phyloP scores from a whole-genome alignment of 1,140 invertebrate species.

The Papilio xuthus region DNA sequence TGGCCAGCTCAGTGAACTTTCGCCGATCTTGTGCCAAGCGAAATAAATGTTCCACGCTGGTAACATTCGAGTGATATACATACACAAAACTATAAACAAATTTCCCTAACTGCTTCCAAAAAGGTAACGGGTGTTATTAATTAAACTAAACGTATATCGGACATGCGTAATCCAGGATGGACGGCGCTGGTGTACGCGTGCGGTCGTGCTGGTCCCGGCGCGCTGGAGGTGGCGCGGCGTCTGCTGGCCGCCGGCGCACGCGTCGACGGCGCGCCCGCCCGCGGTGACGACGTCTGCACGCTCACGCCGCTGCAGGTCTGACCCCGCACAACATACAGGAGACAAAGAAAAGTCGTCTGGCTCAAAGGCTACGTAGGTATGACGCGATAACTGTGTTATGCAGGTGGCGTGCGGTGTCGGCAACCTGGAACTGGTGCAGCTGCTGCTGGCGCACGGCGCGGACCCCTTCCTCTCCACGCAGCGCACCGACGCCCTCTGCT shows the following conservation, averaged over 20 bases:
- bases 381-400: not conserved
- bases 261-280: slow-evolving; percentile 91
- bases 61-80: too few species aligned
- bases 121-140: not conserved
- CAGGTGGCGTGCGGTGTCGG: slow-evolving; percentile 90
- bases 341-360: too few species aligned
- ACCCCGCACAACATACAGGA: too few species aligned
- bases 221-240: slow-evolving; percentile 83
- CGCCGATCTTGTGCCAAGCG: too few species aligned
- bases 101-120: not conserved
- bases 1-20: too few species aligned
- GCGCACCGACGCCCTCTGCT: slow-evolving; percentile 91
- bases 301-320: slow-evolving; percentile 90
- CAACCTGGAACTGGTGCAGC: slow-evolving; percentile 89
- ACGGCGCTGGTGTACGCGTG: slow-evolving; percentile 80
- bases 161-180: slow-evolving; percentile 61
- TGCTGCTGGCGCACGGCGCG: slow-evolving; percentile 91
- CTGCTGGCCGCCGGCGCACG: slow-evolving; percentile 90
- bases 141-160: not conserved
- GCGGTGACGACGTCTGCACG: slow-evolving; percentile 92
- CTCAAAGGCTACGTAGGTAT: too few species aligned
- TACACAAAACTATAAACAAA: too few species aligned
- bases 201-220: slow-evolving; percentile 76
- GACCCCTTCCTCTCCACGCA: slow-evolving; percentile 93
- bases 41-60: too few species aligned